Evolutionary conservation across 2,888 invertebrate genomes (phyloP).

Genomic region (Temnothorax ravouxi): DNA sequence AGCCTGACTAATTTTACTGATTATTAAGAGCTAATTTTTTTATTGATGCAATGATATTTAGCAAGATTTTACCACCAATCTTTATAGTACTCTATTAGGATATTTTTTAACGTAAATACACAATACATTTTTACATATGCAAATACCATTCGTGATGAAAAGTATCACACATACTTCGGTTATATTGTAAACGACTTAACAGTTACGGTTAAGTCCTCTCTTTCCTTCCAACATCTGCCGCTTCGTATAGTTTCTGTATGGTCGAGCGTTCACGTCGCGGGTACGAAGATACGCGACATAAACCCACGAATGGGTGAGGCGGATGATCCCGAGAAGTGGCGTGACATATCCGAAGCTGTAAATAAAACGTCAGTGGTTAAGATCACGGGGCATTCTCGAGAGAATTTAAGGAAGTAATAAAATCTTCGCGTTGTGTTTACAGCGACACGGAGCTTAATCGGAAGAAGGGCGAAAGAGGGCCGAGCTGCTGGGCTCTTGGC

Average conservation of each 20-base stretch:
- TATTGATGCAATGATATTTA: not conserved
- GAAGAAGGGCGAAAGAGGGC: slow-evolving; percentile 78
- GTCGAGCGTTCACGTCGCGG: slow-evolving; percentile 89
- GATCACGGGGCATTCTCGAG: slow-evolving; percentile 5
- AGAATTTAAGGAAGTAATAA: slow-evolving; percentile 46
- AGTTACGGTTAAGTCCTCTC: slow-evolving; percentile 14
- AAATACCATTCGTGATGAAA: not conserved
- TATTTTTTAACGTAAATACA: not conserved
- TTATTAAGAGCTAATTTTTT: not conserved
- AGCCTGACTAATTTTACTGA: not conserved
- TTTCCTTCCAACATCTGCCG: slow-evolving; percentile 30
- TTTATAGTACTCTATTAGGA: not conserved
- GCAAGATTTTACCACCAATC: not conserved
- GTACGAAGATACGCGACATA: slow-evolving; percentile 88
- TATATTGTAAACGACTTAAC: not conserved
- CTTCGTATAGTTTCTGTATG: slow-evolving; percentile 88
- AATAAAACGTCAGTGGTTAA: slow-evolving; percentile 75
- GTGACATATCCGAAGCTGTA: slow-evolving; percentile 80
- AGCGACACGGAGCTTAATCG: slow-evolving; percentile 74
- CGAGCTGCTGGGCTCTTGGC: slow-evolving; percentile 87
- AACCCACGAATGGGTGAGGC: slow-evolving; percentile 87
- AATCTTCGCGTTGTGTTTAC: slow-evolving; percentile 33
- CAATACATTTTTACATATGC: not conserved
- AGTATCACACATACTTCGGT: not conserved
- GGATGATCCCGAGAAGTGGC: slow-evolving; percentile 88